Evolutionary conservation across 2,888 invertebrate genomes (phyloP), one percentile per base, ranked within the genome.

Genomic region (Parapristionchus giblindavisi): DNA sequence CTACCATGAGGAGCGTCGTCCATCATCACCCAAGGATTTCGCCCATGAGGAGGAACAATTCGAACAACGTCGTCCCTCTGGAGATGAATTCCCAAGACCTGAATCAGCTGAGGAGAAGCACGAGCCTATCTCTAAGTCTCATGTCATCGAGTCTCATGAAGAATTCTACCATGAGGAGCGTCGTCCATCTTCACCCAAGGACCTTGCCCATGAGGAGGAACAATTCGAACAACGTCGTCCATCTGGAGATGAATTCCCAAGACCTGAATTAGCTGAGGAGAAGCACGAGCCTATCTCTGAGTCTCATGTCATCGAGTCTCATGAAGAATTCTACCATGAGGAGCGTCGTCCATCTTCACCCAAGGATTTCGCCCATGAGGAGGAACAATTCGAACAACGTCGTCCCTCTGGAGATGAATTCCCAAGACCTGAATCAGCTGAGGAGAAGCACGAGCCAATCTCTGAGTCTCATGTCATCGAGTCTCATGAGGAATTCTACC

Each of bases 11-110:
- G 43, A 43, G 43, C 43, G 43, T 17, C 43, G 43, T 14, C 11
- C 17, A 8, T 43, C 43, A 8, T 14, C 43, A 14, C 43, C 43
- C 8, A 43, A 43, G 43, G 43, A 43, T 43, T 75, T 24, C 38
- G 73, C n/a, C 11, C 32, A 60, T 27, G 73, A 73, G 14, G 73
- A 70, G 29, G 48, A 48, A 11, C 32, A 75, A 29, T 56, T 21
- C 34, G 71, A 75, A 40, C 70, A 24, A 27, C 34, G 60, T 36
- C 32, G 60, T 36, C 60, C 32, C n/a, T 60, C 60, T 2, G 56
- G 21, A 21, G 56, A 56, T 3, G 29, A 56, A 17, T 56, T 56
- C 17, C 11, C 8, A 4, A 5, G 56, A 3, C 56, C 56, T 4
- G 56, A 14, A 56, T 56, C 56, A 3, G 56, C 56, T 27, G 60